phyloP scores from a whole-genome alignment of 1,140 invertebrate genomes.

The Drosophila repleta region DNA sequence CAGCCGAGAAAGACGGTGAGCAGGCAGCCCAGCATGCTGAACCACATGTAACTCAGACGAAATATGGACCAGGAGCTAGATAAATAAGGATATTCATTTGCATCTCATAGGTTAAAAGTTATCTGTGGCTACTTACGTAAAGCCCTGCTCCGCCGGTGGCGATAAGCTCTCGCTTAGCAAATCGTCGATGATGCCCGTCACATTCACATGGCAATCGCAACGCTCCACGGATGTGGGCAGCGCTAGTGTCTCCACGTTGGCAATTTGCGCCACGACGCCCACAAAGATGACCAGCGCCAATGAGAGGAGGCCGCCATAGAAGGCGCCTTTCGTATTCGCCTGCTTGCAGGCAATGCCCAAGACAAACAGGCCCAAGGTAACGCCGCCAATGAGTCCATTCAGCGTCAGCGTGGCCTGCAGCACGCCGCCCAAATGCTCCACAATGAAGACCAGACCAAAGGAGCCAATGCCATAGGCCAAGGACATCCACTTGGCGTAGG shows the following conservation, averaged over 20 bases:
- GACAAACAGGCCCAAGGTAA: constrained; percentile 93
- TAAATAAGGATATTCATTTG: background rate
- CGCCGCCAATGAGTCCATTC: constrained; percentile 94
- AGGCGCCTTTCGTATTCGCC: constrained; percentile 89
- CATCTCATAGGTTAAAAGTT: background rate
- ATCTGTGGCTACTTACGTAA: constrained; percentile 60
- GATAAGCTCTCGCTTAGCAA: constrained; percentile 48
- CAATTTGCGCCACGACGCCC: constrained; percentile 85
- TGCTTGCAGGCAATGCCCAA: constrained; percentile 95
- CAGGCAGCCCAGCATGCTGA: constrained; percentile 89
- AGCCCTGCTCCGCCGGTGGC: constrained; percentile 33
- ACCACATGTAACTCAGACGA: constrained; percentile 88
- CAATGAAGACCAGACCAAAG: constrained; percentile 89
- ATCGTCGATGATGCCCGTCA: constrained; percentile 59
- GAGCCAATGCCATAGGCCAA: constrained; percentile 85
- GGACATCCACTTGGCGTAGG: constrained; percentile 84
- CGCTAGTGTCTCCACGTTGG: constrained; percentile 82
- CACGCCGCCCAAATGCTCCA: constrained; percentile 91
- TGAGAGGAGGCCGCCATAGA: constrained; percentile 85
- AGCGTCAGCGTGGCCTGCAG: constrained; percentile 93
- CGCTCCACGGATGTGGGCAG: constrained; percentile 83
- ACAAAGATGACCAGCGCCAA: constrained; percentile 84
- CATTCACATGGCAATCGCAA: constrained; percentile 84
- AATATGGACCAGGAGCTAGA: constrained; percentile 86
- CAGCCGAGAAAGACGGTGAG: constrained; percentile 90